These are phyloP conservation scores for Agrenia bidenticulata DNA, from an alignment of 2,888 invertebrate genomes.

Conservation along the genomic window DNA sequence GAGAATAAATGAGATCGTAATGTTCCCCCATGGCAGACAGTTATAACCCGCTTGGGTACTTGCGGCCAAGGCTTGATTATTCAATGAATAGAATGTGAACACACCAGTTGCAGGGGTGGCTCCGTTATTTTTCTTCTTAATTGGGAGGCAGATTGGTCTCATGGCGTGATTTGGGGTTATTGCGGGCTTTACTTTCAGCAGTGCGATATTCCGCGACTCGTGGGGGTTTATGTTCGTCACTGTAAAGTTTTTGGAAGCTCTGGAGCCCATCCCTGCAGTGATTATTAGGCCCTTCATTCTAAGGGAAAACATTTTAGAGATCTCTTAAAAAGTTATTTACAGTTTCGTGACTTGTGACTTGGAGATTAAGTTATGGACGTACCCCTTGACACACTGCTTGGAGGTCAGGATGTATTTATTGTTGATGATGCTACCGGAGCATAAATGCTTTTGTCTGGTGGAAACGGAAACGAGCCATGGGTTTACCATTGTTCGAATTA, in stretches of 20 bases:
- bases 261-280: constrained; percentile 23
- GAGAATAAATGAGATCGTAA: background rate
- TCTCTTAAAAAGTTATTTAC: no score
- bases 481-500: constrained; percentile 29
- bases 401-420: constrained; percentile 33
- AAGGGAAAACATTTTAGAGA: no score
- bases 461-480: constrained; percentile 39
- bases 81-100: no score
- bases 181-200: constrained; percentile 24
- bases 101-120: constrained; percentile 12
- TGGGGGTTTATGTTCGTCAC: constrained; percentile 25
- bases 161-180: constrained; percentile 27
- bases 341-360: no score
- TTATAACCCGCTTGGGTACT: no score
- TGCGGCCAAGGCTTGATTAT: no score
- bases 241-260: constrained; percentile 14
- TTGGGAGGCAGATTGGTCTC: constrained; percentile 41
- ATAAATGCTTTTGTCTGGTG: constrained; percentile 23
- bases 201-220: constrained; percentile 26
- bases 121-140: constrained; percentile 20
- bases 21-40: no score
- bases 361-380: no score
- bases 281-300: constrained; percentile 21
- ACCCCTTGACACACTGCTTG: constrained; percentile 30
- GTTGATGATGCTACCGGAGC: constrained; percentile 38